These are phyloP conservation scores for Hesperophylax magnus DNA, from an alignment of 1,140 invertebrate species.

Conservation along the genomic window DNA sequence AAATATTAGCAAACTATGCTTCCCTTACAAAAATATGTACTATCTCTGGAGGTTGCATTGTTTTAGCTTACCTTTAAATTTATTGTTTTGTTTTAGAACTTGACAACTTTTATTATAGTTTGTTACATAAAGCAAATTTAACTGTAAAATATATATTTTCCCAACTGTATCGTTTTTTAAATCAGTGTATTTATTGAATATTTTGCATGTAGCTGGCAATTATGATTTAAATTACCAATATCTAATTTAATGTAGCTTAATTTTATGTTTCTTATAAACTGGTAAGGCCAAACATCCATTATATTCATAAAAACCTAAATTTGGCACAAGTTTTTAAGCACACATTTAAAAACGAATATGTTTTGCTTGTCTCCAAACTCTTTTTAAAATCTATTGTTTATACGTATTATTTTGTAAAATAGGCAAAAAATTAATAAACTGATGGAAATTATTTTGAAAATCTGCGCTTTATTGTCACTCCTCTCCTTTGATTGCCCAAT, in stretches of 20 bases:
- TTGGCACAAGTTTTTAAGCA: conserved; percentile 6
- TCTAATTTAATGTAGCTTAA: conserved; percentile 24
- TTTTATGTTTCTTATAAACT: conserved; percentile 30
- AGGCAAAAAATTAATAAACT: conserved; percentile 40
- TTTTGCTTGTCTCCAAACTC: conserved; percentile 14
- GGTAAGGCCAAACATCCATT: conserved; percentile 3
- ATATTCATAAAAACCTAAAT: conserved; percentile 9
- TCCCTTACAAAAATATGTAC: no score
- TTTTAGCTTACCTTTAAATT: no score
- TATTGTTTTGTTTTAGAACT: no score
- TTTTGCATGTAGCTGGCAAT: conserved; percentile 1
- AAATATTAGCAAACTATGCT: no score
- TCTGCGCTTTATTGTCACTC: no score
- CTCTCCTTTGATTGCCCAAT: no score
- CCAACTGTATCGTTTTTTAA: not conserved
- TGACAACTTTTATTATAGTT: no score
- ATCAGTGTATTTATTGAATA: conserved; percentile 5
- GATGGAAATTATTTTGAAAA: conserved; percentile 34
- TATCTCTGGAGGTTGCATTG: no score
- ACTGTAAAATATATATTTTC: no score
- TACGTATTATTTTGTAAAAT: conserved; percentile 31
- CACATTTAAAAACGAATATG: conserved; percentile 12
- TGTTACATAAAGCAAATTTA: no score
- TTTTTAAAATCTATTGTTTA: conserved; percentile 18
- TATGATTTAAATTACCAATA: conserved; percentile 14